A percentile compares a stretch with the other conserved stretches of the same genome.
Evolutionary conservation across 2,888 invertebrate species (phyloP).

Genomic region (Caenorhabditis sinica): DNA sequence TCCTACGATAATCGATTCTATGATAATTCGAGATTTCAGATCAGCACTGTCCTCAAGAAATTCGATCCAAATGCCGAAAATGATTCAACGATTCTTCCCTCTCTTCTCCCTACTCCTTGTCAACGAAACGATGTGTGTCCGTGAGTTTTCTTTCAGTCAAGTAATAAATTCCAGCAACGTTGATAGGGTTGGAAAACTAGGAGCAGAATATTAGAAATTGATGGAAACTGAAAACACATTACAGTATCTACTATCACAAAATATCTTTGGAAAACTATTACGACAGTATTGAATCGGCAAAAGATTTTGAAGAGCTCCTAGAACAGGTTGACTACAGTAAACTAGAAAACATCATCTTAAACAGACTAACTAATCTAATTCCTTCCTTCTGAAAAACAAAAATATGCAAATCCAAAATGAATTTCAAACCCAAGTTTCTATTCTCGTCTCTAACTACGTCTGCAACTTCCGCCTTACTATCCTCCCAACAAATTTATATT

Average conservation of each 20-base stretch:
- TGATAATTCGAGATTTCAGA: background rate
- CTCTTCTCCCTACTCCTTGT: constrained; percentile 49
- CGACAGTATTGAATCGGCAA: no score
- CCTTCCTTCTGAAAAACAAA: background rate
- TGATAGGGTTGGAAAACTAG: no score
- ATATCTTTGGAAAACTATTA: no score
- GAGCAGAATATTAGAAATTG: no score
- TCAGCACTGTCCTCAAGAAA: background rate
- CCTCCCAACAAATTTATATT: background rate
- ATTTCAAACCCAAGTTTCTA: background rate
- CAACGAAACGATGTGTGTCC: constrained; percentile 53
- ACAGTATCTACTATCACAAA: no score
- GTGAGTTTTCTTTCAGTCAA: constrained; percentile 46
- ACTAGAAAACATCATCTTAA: no score
- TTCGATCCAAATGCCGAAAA: constrained; percentile 3
- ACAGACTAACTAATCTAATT: no score
- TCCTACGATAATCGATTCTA: no score
- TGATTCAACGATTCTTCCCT: constrained; percentile 50
- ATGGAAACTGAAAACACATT: no score
- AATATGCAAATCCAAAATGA: background rate
- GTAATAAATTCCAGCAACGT: no score
- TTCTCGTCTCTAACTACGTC: background rate
- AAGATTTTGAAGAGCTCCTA: no score
- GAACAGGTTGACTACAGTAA: no score
- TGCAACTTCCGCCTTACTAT: background rate